phyloP scores from a whole-genome alignment of 2,113 vertebrate species.

The Motacilla alba region DNA sequence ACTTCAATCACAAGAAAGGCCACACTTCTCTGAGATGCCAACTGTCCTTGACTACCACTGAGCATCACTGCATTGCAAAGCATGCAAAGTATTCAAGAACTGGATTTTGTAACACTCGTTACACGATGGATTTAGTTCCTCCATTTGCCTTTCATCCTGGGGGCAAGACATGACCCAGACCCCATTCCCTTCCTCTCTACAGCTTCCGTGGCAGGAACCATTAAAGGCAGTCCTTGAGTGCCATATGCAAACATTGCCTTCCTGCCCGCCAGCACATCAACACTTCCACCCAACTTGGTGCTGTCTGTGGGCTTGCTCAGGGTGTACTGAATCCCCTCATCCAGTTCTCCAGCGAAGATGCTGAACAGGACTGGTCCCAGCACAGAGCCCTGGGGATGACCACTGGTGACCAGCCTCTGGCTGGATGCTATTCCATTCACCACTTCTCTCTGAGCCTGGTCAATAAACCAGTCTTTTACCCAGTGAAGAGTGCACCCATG shows the following conservation, averaged over 20 bases:
- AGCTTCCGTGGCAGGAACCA: neutral
- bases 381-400: neutral
- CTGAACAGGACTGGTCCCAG: neutral
- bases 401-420: neutral
- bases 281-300: neutral
- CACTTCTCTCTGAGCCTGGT: neutral
- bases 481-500: neutral
- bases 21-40: neutral
- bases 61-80: neutral
- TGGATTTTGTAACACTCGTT: neutral
- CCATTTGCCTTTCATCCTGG: neutral
- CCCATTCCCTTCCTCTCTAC: neutral
- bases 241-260: neutral
- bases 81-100: neutral
- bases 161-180: neutral
- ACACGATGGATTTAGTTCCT: neutral
- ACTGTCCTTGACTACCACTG: neutral
- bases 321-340: neutral
- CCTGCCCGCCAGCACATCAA: neutral
- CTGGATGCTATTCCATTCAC: neutral
- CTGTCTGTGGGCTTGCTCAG: neutral
- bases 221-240: neutral
- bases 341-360: neutral
- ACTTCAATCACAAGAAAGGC: neutral
- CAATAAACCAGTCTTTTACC: neutral